These are phyloP conservation scores for Trimorus sp. DNA, from an alignment of 2,888 invertebrate genomes.

Conservation along the genomic window DNA sequence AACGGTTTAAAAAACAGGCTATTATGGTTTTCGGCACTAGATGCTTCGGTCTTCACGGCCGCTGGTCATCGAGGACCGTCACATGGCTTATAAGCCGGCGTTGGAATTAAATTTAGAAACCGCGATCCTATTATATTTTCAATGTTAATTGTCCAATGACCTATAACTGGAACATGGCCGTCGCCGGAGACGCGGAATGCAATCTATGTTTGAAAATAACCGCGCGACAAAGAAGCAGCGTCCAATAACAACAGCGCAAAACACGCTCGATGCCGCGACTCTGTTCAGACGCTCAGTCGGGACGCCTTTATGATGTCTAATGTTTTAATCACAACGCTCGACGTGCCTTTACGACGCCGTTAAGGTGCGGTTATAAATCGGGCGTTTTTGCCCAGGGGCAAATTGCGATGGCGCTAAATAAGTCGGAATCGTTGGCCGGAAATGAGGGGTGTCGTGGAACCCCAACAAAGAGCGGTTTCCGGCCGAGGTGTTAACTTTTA, in stretches of 20 bases:
- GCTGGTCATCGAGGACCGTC: constrained; percentile 4
- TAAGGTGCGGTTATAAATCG: constrained; percentile 6
- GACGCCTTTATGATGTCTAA: not conserved
- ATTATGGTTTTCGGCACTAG: too few relatives aligned
- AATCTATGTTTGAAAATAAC: constrained; percentile 46
- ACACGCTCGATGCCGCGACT: too few relatives aligned
- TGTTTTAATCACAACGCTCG: not conserved
- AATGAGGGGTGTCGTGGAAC: too few relatives aligned
- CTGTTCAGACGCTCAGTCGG: too few relatives aligned
- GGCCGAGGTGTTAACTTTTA: too few relatives aligned
- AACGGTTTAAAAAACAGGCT: too few relatives aligned
- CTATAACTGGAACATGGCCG: constrained; percentile 52
- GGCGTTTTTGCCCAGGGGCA: too few relatives aligned
- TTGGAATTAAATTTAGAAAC: constrained; percentile 37
- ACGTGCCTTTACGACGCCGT: not conserved
- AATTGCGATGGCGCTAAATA: too few relatives aligned
- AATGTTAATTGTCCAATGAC: constrained; percentile 61
- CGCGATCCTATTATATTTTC: constrained; percentile 45
- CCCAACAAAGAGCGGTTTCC: too few relatives aligned
- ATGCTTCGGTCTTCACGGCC: not conserved
- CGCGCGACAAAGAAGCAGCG: constrained; percentile 19
- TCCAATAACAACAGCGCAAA: constrained; percentile 27
- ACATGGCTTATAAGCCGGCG: constrained; percentile 27
- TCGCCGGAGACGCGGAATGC: constrained; percentile 18
- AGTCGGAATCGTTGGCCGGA: too few relatives aligned